Evolutionary conservation across 1,140 invertebrate genomes (phyloP).

Genomic region (Trichoplusia ni): DNA sequence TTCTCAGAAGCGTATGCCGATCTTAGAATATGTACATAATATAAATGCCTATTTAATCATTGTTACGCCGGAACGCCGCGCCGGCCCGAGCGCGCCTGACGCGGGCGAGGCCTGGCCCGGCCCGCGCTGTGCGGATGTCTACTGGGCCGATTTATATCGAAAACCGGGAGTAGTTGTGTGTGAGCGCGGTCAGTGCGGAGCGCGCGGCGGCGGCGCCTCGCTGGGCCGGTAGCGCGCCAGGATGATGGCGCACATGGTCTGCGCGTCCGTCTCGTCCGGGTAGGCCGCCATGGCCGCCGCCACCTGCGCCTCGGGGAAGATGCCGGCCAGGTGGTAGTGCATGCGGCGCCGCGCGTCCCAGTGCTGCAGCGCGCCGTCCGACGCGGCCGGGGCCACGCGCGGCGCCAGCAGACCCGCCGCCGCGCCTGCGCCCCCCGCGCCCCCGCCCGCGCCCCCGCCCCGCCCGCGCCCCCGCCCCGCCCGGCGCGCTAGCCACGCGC

Average conservation of each 20-base stretch:
- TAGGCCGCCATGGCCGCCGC: slow-evolving; percentile 90
- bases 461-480: slow-evolving; percentile 86
- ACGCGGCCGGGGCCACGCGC: slow-evolving; percentile 68
- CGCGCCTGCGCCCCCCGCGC: slow-evolving; percentile 69
- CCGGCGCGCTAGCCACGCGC: slow-evolving; percentile 90
- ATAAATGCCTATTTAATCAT: slow-evolving; percentile 18
- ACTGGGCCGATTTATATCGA: slow-evolving; percentile 28
- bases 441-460: slow-evolving; percentile 84
- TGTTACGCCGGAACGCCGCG: neutral
- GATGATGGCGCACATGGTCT: slow-evolving; percentile 94
- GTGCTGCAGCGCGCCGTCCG: slow-evolving; percentile 80
- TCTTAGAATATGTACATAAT: slow-evolving; percentile 24
- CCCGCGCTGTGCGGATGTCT: slow-evolving; percentile 11
- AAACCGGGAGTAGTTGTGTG: slow-evolving; percentile 34
- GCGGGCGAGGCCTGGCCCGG: neutral
- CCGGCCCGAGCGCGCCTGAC: neutral
- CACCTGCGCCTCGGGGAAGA: slow-evolving; percentile 95
- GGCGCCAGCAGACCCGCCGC: slow-evolving; percentile 83
- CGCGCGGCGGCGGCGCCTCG: slow-evolving; percentile 53
- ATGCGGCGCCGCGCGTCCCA: slow-evolving; percentile 87
- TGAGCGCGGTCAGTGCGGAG: slow-evolving; percentile 34
- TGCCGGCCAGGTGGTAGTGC: slow-evolving; percentile 92
- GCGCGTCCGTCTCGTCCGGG: slow-evolving; percentile 93
- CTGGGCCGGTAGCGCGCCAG: slow-evolving; percentile 80
- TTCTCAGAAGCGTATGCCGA: slow-evolving; percentile 60